Evolutionary conservation across 2,797 vertebrate genomes (phyloP).

Genomic region (Pipistrellus nathusii): DNA sequence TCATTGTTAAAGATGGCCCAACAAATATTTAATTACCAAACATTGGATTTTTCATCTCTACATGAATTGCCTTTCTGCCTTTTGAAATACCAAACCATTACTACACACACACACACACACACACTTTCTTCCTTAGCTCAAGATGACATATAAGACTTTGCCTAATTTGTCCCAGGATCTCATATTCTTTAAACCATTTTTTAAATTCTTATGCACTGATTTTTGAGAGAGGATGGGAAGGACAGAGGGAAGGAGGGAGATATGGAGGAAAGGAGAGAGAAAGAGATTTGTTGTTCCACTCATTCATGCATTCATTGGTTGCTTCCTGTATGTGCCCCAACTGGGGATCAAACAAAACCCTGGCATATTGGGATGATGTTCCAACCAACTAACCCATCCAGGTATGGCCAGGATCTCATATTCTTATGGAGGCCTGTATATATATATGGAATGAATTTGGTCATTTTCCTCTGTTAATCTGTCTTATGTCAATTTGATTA

Average conservation of each 20-base stretch:
- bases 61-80: background rate
- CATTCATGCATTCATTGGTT: background rate
- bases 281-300: background rate
- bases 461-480: background rate
- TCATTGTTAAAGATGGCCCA: background rate
- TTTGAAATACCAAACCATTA: background rate
- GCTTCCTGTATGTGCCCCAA: background rate
- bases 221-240: too few relatives aligned
- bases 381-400: background rate
- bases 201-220: too few relatives aligned
- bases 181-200: background rate
- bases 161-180: background rate
- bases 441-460: background rate
- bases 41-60: background rate
- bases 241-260: background rate
- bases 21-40: background rate
- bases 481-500: background rate
- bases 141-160: background rate
- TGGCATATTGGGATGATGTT: background rate
- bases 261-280: background rate
- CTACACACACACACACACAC: too few relatives aligned
- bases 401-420: background rate
- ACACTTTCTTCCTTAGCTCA: background rate
- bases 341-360: background rate
- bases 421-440: background rate